Evolutionary conservation across 2,888 invertebrate species (phyloP).

Genomic region (Netelia virgata): DNA sequence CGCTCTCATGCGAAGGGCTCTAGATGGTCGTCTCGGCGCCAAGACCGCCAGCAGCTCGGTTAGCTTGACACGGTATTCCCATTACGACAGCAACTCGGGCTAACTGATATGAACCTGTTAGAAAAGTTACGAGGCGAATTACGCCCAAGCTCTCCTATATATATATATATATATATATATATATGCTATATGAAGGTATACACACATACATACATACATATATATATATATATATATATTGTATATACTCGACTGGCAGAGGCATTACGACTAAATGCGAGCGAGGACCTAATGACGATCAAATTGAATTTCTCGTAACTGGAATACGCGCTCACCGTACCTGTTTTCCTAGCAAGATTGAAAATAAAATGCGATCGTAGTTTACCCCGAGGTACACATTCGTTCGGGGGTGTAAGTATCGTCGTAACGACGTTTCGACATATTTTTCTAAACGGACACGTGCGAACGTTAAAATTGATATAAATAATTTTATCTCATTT

Average conservation of each 20-base stretch:
- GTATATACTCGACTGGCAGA: background rate
- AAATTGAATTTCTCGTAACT: conserved; percentile 32
- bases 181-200: background rate
- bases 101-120: conserved; percentile 61
- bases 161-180: background rate
- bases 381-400: background rate
- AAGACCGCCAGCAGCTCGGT: conserved; percentile 55
- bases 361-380: background rate
- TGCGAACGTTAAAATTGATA: background rate
- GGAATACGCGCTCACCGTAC: background rate
- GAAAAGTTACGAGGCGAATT: conserved; percentile 61
- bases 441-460: too few species aligned
- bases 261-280: conserved; percentile 9
- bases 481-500: background rate
- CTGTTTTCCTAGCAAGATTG: background rate
- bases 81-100: conserved; percentile 62
- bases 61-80: conserved; percentile 65
- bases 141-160: conserved; percentile 31
- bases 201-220: background rate
- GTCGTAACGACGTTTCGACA: too few species aligned
- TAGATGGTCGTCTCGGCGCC: conserved; percentile 48
- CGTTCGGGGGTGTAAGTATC: background rate
- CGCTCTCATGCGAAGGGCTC: conserved; percentile 32
- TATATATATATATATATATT: conserved; percentile 19
- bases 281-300: conserved; percentile 30